phyloP scores from a whole-genome alignment of 2,888 invertebrate genomes.

The Protula sp. region DNA sequence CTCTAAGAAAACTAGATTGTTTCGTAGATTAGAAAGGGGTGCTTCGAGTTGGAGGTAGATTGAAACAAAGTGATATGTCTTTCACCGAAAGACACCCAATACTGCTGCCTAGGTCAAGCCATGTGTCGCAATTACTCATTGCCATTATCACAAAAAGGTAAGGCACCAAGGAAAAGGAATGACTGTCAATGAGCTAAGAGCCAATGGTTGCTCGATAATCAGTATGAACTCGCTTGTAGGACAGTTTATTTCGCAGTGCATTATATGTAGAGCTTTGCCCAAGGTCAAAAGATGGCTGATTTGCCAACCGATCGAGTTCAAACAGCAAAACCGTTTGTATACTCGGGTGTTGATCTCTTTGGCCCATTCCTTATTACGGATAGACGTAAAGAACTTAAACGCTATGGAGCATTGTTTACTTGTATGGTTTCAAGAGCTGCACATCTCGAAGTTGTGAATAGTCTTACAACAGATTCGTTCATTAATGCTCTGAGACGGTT shows the following conservation, averaged over 20 bases:
- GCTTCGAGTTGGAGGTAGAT: constrained; percentile 2
- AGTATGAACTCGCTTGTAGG: background rate
- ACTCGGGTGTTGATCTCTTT: constrained; percentile 40
- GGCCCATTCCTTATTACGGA: constrained; percentile 38
- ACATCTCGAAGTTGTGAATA: constrained; percentile 30
- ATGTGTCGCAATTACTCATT: constrained; percentile 7
- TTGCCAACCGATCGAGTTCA: constrained; percentile 40
- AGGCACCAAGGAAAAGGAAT: constrained; percentile 23
- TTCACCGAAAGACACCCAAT: constrained; percentile 2
- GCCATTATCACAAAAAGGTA: constrained; percentile 21
- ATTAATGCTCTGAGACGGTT: constrained; percentile 23
- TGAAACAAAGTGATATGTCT: background rate
- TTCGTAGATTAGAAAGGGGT: constrained; percentile 2
- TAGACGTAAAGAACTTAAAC: constrained; percentile 31
- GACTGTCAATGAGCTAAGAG: constrained; percentile 21
- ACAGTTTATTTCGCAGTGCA: constrained; percentile 26
- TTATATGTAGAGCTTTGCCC: constrained; percentile 30
- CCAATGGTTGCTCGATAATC: constrained; percentile 14
- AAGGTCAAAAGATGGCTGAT: constrained; percentile 39
- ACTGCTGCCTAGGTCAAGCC: background rate
- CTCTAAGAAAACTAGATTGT: too few species aligned
- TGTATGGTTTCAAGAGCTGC: constrained; percentile 38
- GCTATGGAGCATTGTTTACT: constrained; percentile 36
- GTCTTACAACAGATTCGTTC: constrained; percentile 22
- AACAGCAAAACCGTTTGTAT: constrained; percentile 29